Evolutionary conservation across 2,888 invertebrate species (phyloP).

Genomic region (Blastobasis lacticolella): DNA sequence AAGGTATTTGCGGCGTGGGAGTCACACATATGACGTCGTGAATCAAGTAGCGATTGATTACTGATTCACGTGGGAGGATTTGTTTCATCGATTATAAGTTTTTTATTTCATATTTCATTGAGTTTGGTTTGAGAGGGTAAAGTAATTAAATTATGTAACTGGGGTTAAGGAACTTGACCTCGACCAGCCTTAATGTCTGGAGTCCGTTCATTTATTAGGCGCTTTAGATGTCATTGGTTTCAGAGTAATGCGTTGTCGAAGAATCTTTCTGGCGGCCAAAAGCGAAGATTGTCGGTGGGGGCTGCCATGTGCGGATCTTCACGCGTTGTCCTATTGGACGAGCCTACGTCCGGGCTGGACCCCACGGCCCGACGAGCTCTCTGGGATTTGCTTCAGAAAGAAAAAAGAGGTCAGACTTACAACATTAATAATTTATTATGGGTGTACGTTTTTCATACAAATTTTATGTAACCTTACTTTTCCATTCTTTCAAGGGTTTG

Average conservation of each 20-base stretch:
- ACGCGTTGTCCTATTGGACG: conserved; percentile 81
- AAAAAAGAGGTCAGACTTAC: conserved; percentile 70
- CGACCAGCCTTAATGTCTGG: no score
- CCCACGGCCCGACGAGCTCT: conserved; percentile 89
- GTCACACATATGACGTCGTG: neutral
- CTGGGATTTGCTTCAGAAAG: conserved; percentile 87
- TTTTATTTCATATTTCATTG: no score
- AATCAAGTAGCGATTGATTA: neutral
- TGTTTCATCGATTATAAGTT: no score
- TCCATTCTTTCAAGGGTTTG: no score
- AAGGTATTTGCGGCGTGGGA: conserved; percentile 59
- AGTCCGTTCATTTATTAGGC: no score
- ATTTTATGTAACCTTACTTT: no score
- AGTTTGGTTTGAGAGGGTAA: no score
- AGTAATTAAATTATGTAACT: no score
- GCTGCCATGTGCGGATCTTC: conserved; percentile 92
- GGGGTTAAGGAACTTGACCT: no score
- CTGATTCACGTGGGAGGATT: no score
- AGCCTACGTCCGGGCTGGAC: conserved; percentile 93
- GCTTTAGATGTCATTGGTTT: conserved; percentile 10
- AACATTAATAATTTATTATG: no score
- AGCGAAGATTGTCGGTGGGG: conserved; percentile 89
- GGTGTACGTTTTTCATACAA: no score
- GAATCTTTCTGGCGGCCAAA: conserved; percentile 94
- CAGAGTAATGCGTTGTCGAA: conserved; percentile 71